phyloP scores from a whole-genome alignment of 2,888 invertebrate species.

The Yponomeuta sedellus region DNA sequence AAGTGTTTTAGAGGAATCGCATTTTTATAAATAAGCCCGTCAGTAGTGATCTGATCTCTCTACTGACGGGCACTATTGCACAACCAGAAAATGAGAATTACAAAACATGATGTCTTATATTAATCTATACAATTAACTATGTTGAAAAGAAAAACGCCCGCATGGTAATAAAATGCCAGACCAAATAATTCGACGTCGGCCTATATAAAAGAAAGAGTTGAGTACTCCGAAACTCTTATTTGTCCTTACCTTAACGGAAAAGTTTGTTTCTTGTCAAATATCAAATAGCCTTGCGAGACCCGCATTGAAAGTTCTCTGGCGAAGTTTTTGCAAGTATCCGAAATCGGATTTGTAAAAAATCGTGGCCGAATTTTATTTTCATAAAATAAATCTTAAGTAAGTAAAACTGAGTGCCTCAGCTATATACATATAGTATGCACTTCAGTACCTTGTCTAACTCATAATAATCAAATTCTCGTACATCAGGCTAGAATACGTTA shows the following conservation, averaged over 20 bases:
- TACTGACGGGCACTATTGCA: too few relatives aligned
- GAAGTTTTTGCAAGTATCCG: slow-evolving; percentile 33
- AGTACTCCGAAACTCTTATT: slow-evolving; percentile 10
- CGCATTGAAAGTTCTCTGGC: slow-evolving; percentile 47
- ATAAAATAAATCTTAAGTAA: background rate
- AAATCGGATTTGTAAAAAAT: slow-evolving; percentile 29
- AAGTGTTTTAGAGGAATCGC: too few relatives aligned
- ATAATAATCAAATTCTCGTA: too few relatives aligned
- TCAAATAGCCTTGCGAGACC: slow-evolving; percentile 44
- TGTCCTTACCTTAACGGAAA: slow-evolving; percentile 14
- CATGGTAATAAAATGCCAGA: slow-evolving; percentile 1
- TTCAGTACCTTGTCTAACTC: too few relatives aligned
- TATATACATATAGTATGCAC: too few relatives aligned
- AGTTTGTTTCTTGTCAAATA: slow-evolving; percentile 11
- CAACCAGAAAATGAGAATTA: too few relatives aligned
- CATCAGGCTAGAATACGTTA: too few relatives aligned
- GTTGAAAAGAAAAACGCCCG: background rate
- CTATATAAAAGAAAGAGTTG: background rate
- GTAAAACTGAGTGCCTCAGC: too few relatives aligned
- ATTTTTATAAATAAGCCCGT: too few relatives aligned
- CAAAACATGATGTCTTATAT: too few relatives aligned
- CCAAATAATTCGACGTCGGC: background rate
- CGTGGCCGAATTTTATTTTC: background rate
- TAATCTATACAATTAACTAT: too few relatives aligned
- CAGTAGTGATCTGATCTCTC: too few relatives aligned